Evolutionary conservation across 1,140 invertebrate species (phyloP).

Genomic region (Goniozus legneri): DNA sequence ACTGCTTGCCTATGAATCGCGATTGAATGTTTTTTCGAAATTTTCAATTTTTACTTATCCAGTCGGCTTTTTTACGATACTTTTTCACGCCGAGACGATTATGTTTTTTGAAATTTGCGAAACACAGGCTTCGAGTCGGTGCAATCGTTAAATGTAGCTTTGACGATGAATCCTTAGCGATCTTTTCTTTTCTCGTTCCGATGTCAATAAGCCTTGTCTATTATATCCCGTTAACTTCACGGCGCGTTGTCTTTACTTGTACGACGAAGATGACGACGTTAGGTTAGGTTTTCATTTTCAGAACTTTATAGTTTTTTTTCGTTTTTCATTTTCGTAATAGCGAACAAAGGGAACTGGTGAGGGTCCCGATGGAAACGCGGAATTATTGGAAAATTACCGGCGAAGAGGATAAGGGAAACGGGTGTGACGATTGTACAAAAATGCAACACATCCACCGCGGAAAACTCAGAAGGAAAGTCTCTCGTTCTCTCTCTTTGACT

Average conservation of each 20-base stretch:
- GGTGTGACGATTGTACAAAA: neutral
- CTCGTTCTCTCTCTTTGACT: neutral
- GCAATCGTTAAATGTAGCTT: constrained; percentile 45
- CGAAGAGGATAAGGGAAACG: neutral
- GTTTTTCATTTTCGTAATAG: constrained; percentile 28
- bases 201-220: constrained; percentile 47
- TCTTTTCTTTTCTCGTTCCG: constrained; percentile 46
- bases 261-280: constrained; percentile 45
- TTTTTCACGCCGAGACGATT: too few species aligned
- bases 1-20: constrained; percentile 26
- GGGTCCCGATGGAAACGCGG: constrained; percentile 1
- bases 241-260: constrained; percentile 41
- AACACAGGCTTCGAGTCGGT: constrained; percentile 19
- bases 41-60: too few species aligned
- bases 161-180: constrained; percentile 52
- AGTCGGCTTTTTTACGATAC: too few species aligned
- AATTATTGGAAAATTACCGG: constrained; percentile 17
- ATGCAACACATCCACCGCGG: too few species aligned
- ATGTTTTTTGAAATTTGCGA: too few species aligned
- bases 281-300: constrained; percentile 24
- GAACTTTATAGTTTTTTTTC: too few species aligned
- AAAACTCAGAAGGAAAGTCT: too few species aligned
- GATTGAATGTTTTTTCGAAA: too few species aligned
- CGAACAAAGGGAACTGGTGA: constrained; percentile 19
- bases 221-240: constrained; percentile 29